These are phyloP conservation scores for Nomia melanderi DNA, from an alignment of 1,140 invertebrate species.

Conservation along the genomic window DNA sequence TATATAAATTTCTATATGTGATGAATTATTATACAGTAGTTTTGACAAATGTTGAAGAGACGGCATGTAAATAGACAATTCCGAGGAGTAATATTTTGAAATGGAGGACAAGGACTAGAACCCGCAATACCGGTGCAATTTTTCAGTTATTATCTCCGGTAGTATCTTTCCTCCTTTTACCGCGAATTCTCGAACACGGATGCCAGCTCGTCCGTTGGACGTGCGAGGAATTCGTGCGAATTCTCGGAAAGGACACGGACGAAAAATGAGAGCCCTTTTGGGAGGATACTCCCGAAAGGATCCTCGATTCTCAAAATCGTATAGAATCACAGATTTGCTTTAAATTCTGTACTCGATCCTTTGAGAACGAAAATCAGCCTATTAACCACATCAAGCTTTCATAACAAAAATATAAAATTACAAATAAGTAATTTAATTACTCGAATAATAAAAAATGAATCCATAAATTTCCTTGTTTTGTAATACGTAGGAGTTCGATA, in stretches of 20 bases:
- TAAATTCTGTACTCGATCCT: too few relatives aligned
- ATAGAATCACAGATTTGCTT: background rate
- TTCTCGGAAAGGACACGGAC: slow-evolving; percentile 46
- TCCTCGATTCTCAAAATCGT: background rate
- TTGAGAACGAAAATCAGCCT: too few relatives aligned
- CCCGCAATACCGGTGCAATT: slow-evolving; percentile 18
- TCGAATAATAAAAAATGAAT: too few relatives aligned
- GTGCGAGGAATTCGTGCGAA: slow-evolving; percentile 63
- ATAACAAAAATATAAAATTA: too few relatives aligned
- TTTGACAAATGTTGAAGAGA: too few relatives aligned
- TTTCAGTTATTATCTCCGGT: slow-evolving; percentile 40
- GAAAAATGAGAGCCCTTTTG: slow-evolving; percentile 38
- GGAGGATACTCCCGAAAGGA: background rate
- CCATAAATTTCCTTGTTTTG: too few relatives aligned
- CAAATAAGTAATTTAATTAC: too few relatives aligned
- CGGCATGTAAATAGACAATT: background rate
- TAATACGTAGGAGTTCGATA: too few relatives aligned
- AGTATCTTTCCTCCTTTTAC: slow-evolving; percentile 31
- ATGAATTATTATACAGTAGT: too few relatives aligned
- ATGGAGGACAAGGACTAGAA: background rate
- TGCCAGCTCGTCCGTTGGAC: slow-evolving; percentile 55
- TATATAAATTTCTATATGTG: too few relatives aligned
- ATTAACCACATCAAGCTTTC: too few relatives aligned
- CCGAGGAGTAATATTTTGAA: background rate
- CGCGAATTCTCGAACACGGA: slow-evolving; percentile 41